phyloP scores from a whole-genome alignment of 2,888 invertebrate genomes.

The Pachycephus smyrnensis region DNA sequence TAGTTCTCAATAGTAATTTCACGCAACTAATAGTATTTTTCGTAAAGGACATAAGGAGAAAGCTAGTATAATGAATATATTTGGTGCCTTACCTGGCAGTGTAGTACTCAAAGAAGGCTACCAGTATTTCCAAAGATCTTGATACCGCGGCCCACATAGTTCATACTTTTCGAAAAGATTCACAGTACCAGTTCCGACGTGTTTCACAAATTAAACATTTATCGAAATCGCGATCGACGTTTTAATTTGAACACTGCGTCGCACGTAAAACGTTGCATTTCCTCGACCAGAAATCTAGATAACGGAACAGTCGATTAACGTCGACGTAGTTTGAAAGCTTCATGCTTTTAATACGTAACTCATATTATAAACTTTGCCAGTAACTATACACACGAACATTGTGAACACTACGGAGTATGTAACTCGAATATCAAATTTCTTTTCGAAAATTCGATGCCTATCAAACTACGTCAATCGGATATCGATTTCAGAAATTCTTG shows the following conservation, averaged over 20 bases:
- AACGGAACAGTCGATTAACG: background rate
- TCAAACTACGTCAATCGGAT: too few species aligned
- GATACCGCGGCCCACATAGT: slow-evolving; percentile 86
- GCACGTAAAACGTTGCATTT: background rate
- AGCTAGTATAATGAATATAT: background rate
- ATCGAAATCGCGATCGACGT: background rate
- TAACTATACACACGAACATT: too few species aligned
- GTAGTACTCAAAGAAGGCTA: slow-evolving; percentile 87
- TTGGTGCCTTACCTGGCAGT: slow-evolving; percentile 74
- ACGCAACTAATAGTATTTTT: background rate
- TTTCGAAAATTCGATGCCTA: too few species aligned
- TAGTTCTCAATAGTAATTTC: background rate
- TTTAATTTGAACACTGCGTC: background rate
- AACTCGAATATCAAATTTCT: background rate
- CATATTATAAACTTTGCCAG: too few species aligned
- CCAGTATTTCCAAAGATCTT: slow-evolving; percentile 83
- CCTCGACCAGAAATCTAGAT: background rate
- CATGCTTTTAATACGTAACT: too few species aligned
- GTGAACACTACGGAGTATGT: background rate
- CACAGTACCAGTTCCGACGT: background rate
- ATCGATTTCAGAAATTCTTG: background rate
- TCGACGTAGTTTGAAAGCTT: background rate
- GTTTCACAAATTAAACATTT: background rate
- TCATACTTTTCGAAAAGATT: slow-evolving; percentile 69
- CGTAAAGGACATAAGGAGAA: background rate